Base-by-base conservation (phyloP, 53 echinoderm and acorn worm species). In the Echinarachnius parma region DNA sequence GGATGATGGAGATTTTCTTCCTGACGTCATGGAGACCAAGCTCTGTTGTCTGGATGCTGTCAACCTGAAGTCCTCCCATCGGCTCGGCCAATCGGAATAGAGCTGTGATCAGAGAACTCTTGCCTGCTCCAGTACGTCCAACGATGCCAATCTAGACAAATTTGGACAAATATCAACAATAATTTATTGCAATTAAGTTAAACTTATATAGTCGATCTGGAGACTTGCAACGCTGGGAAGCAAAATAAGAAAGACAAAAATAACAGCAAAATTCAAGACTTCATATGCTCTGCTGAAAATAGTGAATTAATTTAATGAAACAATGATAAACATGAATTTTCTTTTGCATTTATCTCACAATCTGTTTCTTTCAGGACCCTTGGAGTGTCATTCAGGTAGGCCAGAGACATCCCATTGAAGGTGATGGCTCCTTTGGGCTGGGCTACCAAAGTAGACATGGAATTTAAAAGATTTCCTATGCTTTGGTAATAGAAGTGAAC, bases 91-190 rank as follows among this genome's bases (percentile, higher is more conserved):
- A 44, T 72, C 98, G 80, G 63, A 92, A 90, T 19, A 98, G 78
- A 39, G 91, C 88, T 31, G 90, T 87, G 55, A 92, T 88, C 33
- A 98, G 55, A 34, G 91, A 87, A 64, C 98, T 98, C 33, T 98
- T 98, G 1, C 98, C 98, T 21, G 98, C 92, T 9, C 92, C 98
- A 13, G 85, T 98, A 62, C 98, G 81, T 13, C 96, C 98, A 0
- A 95, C 87, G 15, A 95, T 86, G 14, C 90, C 95, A 60, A 95
- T 68, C 95, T 95, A 32, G n/a, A n/a, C n/a, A n/a, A n/a, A n/a
- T n/a, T 19, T 22, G 21, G 34, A 34, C 46, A 24, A 26, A 60
- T 7, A 3, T 15, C 34, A 18, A 21, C 21, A 64, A 7, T 9
- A 42, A 42, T 14, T 9, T 42, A 42, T 9, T 42, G 7, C 8